Percentiles rank a stretch among this genome's conserved stretches.
Evolutionary conservation across 30 jellyfish, hydroid and myxozoan species (phyloP).

Genomic region (Pelagia noctiluca): DNA sequence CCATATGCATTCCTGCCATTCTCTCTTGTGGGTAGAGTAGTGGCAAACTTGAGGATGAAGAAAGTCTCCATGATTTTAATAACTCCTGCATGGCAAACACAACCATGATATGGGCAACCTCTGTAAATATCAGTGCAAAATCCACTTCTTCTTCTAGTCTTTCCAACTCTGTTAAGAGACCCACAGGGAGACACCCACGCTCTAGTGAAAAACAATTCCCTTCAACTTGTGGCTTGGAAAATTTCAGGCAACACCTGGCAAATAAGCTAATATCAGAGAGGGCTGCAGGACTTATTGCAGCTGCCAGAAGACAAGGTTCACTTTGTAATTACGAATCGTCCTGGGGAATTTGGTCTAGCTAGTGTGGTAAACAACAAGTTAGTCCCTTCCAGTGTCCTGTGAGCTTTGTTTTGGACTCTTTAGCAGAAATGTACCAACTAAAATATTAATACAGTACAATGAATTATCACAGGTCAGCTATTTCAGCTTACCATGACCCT

Average conservation of each 20-base stretch:
- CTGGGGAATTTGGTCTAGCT: slow-evolving; percentile 59
- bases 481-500: background rate
- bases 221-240: slow-evolving; percentile 41
- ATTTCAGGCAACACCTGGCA: slow-evolving; percentile 24
- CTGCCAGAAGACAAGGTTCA: slow-evolving; percentile 55
- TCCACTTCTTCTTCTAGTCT: background rate
- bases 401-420: slow-evolving; percentile 10
- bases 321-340: slow-evolving; percentile 32
- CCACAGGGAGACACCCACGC: slow-evolving; percentile 10
- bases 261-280: background rate
- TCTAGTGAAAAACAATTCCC: background rate
- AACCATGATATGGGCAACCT: slow-evolving; percentile 30
- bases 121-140: slow-evolving; percentile 6
- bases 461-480: slow-evolving; percentile 39
- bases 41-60: slow-evolving; percentile 8
- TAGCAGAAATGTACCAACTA: slow-evolving; percentile 18
- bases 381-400: slow-evolving; percentile 55
- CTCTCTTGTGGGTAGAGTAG: slow-evolving; percentile 18
- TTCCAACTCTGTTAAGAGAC: slow-evolving; percentile 4
- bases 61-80: slow-evolving; percentile 16
- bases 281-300: slow-evolving; percentile 41
- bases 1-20: slow-evolving; percentile 68
- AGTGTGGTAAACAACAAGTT: slow-evolving; percentile 48
- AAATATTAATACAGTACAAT: slow-evolving; percentile 31
- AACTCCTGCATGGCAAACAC: slow-evolving; percentile 62